Evolutionary conservation across 1,140 invertebrate species (phyloP), one percentile per base, ranked within the genome.

Genomic region (Formica exsecta): DNA sequence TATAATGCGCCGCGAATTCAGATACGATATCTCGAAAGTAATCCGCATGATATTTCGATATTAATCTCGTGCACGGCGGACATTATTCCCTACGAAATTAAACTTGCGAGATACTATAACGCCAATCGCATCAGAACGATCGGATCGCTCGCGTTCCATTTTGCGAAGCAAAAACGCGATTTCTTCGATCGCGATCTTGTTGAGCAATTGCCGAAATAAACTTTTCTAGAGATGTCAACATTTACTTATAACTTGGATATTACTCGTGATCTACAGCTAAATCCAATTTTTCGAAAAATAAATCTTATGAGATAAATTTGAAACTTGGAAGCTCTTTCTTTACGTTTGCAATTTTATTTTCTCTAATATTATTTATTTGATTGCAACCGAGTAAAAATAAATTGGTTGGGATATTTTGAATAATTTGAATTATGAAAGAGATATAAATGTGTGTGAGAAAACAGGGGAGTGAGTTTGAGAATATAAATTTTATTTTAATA

Each of bases 271-370:
- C 64, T 36, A 3, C 51, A 81, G 51, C 36, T 25, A 19, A 66
- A 81, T 81, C 66, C 71, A 71, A 81, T 81, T 81, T 71, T 71
- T 81, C 38, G 36, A 81, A 22, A 81, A 68, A 57, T 57, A 38
- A 57, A 71, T 81, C 66, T 59, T 36, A 25, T 9, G 48, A 73
- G 48, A 73, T 65, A 44, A 65, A 71, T 16, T 48, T 19, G 59
- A 38, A 44, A 48, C 48, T 80, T 22, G 64, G 6, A 29, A 22
- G 22, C 48, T 41, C 7, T 57, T 29, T n/a, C 51, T 59, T 70
- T 13, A 25, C 19, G 16, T 25, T 70, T 36, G 48, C 32, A 41
- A 38, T 70, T 32, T 54, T 65, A 38, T 19, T 19, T 54, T 29
- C 22, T 70, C 9, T 41, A 6, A 13, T 66, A 36, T 48, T 48